Conservation (phyloP, 2,888 invertebrate species). For the Xestobium rufovillosum region DNA sequence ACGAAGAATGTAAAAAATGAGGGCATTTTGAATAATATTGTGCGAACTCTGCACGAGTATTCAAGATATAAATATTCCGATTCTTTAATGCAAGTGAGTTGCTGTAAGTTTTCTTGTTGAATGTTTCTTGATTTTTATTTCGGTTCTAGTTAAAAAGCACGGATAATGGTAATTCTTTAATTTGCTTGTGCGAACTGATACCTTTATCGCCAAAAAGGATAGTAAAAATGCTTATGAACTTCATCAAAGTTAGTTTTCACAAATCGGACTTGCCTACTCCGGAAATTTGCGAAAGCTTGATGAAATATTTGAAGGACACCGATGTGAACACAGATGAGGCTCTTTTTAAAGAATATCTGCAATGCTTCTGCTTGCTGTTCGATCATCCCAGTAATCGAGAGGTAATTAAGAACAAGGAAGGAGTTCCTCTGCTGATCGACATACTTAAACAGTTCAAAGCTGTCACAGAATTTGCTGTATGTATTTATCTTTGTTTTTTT, state of each 20-base stretch:
- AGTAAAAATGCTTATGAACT: constrained; percentile 38
- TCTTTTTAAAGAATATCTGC: constrained; percentile 29
- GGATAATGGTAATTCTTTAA: constrained; percentile 34
- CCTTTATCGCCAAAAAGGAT: constrained; percentile 32
- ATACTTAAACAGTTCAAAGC: constrained; percentile 29
- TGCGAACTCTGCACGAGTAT: constrained; percentile 34
- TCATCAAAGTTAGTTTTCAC: constrained; percentile 29
- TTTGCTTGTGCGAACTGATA: constrained; percentile 32
- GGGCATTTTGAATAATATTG: constrained; percentile 32
- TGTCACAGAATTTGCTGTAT: constrained; percentile 25
- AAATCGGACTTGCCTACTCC: constrained; percentile 37
- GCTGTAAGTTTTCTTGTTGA: not conserved
- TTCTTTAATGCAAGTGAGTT: constrained; percentile 30
- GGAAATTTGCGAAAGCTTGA: constrained; percentile 33
- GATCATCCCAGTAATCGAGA: constrained; percentile 33
- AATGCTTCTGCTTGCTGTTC: constrained; percentile 34
- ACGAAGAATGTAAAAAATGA: constrained; percentile 28
- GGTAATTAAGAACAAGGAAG: constrained; percentile 27
- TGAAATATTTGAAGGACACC: constrained; percentile 28
- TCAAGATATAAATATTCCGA: constrained; percentile 32
- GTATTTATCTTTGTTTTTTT: constrained; percentile 11
- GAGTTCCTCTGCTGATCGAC: constrained; percentile 30
- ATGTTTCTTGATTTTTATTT: not conserved
- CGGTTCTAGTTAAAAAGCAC: constrained; percentile 32
- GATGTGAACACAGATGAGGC: constrained; percentile 24